A percentile compares a stretch with the other conserved stretches of the same genome.
phyloP scores from a whole-genome alignment of 2,888 invertebrate genomes.

The Torymus auratus region DNA sequence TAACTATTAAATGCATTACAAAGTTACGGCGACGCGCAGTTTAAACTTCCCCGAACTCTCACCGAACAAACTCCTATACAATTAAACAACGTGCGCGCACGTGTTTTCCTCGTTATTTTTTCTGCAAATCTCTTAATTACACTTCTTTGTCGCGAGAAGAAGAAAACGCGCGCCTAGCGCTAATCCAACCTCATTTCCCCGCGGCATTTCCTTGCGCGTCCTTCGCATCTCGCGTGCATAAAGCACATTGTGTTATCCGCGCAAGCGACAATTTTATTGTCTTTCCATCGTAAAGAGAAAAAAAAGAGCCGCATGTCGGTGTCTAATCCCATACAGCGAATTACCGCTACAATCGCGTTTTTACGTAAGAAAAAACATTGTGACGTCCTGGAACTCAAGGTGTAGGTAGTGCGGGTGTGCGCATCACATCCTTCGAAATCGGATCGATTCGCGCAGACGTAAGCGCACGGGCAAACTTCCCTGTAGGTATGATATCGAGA shows the following conservation, averaged over 20 bases:
- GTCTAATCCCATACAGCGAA: constrained; percentile 15
- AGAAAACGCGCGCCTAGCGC: constrained; percentile 2
- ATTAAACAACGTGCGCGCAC: not conserved
- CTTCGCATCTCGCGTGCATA: constrained; percentile 7
- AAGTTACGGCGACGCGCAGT: no score
- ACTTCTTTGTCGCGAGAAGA: not conserved
- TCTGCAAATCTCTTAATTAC: constrained; percentile 3
- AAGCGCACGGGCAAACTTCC: not conserved
- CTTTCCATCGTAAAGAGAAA: not conserved
- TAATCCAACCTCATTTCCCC: constrained; percentile 30
- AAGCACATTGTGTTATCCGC: constrained; percentile 32
- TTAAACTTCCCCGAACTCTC: no score
- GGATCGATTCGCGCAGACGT: constrained; percentile 20
- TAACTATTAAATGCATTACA: no score
- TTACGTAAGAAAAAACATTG: constrained; percentile 15
- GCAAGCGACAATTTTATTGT: constrained; percentile 55
- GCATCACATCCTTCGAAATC: constrained; percentile 1
- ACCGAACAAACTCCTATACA: no score
- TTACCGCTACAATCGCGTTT: constrained; percentile 33
- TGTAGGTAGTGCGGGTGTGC: not conserved
- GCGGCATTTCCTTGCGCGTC: constrained; percentile 8
- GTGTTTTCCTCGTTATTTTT: constrained; percentile 6
- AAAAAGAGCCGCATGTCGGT: constrained; percentile 9
- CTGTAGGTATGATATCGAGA: not conserved
- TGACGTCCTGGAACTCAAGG: not conserved